Conservation (phyloP, 1,140 invertebrate species). For the Pseudobourletiella spinata region DNA sequence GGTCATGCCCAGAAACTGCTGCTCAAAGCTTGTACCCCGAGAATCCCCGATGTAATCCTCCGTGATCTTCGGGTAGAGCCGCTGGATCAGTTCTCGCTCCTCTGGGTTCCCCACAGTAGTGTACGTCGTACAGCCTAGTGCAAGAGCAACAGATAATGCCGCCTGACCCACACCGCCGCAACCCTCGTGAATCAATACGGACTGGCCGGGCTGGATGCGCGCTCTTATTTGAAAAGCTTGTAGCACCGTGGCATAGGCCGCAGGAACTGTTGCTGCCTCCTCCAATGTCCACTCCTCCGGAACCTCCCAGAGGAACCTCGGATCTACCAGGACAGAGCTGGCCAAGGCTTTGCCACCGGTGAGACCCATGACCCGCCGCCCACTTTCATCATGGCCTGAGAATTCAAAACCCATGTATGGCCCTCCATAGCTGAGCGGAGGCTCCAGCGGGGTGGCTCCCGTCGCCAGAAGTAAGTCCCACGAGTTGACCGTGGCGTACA, state of each 20-base stretch:
- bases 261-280: slow-evolving; percentile 86
- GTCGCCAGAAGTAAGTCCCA: slow-evolving; percentile 94
- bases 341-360: slow-evolving; percentile 78
- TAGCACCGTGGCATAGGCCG: slow-evolving; percentile 82
- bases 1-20: slow-evolving; percentile 53
- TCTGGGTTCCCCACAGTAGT: slow-evolving; percentile 60
- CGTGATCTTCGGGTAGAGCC: slow-evolving; percentile 52
- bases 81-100: slow-evolving; percentile 57
- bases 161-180: slow-evolving; percentile 76
- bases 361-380: slow-evolving; percentile 85
- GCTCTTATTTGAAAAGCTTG: slow-evolving; percentile 83
- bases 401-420: slow-evolving; percentile 94
- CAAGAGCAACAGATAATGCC: slow-evolving; percentile 59
- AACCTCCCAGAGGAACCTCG: slow-evolving; percentile 80
- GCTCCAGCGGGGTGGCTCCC: slow-evolving; percentile 88
- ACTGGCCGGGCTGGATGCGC: slow-evolving; percentile 68
- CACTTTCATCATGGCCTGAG: slow-evolving; percentile 59
- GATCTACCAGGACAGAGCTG: slow-evolving; percentile 65
- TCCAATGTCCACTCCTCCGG: slow-evolving; percentile 80
- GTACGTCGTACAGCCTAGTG: slow-evolving; percentile 56
- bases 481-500: slow-evolving; percentile 93
- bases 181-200: slow-evolving; percentile 86
- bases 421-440: slow-evolving; percentile 76
- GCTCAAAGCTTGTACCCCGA: slow-evolving; percentile 56
- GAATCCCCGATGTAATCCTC: slow-evolving; percentile 65